A percentile compares a stretch with the other conserved stretches of the same genome.
These are phyloP conservation scores for Acropora tenuis DNA, from an alignment of 64 coral and sea anemone species.

Conservation along the genomic window DNA sequence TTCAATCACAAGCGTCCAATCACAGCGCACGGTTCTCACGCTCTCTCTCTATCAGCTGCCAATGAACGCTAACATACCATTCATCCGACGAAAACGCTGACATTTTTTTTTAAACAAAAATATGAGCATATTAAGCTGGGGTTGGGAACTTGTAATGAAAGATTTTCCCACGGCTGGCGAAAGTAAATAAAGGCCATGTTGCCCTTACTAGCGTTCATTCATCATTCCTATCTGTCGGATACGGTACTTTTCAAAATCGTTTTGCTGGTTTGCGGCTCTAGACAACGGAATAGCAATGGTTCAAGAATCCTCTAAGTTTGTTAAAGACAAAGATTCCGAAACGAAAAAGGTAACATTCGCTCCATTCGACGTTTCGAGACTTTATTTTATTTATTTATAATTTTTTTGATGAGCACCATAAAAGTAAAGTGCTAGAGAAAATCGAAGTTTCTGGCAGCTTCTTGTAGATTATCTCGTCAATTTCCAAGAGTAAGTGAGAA, in stretches of 20 bases:
- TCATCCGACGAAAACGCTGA: constrained; percentile 43
- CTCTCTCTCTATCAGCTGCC: constrained; percentile 47
- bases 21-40: constrained; percentile 31
- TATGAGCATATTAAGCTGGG: constrained; percentile 37
- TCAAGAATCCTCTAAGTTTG: constrained; percentile 20
- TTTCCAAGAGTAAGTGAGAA: not conserved
- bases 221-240: not conserved
- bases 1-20: not conserved
- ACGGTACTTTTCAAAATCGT: not conserved
- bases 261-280: not conserved
- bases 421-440: too few relatives aligned
- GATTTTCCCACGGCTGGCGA: constrained; percentile 52
- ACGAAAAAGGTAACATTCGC: constrained; percentile 10
- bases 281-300: constrained; percentile 5
- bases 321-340: constrained; percentile 28
- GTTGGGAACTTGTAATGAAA: constrained; percentile 32
- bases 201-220: constrained; percentile 1
- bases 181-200: constrained; percentile 39
- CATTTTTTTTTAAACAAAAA: constrained; percentile 37
- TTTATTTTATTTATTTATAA: too few relatives aligned
- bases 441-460: too few relatives aligned
- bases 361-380: not conserved
- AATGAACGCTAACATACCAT: constrained; percentile 38
- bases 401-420: too few relatives aligned
- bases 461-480: not conserved